Conservation (phyloP, 2,113 vertebrate genomes). For the Ictalurus furcatus region DNA sequence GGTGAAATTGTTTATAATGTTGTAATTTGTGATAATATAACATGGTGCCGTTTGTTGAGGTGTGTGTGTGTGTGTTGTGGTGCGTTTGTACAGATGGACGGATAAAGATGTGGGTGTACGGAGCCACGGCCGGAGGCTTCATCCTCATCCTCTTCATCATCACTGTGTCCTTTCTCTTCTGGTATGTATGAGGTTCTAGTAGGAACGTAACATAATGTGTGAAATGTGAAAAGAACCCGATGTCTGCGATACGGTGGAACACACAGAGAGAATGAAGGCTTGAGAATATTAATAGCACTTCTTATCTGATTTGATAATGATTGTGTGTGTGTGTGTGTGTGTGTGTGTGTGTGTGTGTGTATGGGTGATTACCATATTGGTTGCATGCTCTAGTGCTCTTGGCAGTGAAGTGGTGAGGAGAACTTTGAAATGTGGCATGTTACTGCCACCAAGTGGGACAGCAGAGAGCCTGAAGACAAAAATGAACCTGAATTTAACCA, state of each 20-base stretch:
- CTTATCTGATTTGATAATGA: constrained; percentile 29
- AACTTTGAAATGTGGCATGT: neutral
- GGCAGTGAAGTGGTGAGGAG: neutral
- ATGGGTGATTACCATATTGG: neutral
- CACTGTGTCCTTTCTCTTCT: constrained; percentile 88
- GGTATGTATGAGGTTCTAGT: constrained; percentile 77
- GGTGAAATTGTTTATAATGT: neutral
- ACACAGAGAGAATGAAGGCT: neutral
- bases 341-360: neutral
- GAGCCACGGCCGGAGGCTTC: constrained; percentile 86
- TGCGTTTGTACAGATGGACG: constrained; percentile 85
- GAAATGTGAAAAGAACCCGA: neutral
- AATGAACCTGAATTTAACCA: neutral
- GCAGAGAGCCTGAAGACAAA: neutral
- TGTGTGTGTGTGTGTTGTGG: constrained; percentile 5
- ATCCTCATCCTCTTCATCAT: constrained; percentile 87
- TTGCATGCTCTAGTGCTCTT: neutral
- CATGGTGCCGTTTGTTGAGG: neutral
- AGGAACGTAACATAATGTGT: neutral
- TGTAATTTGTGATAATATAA: neutral
- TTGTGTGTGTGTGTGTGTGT: constrained; percentile 1
- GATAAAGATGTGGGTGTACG: constrained; percentile 96
- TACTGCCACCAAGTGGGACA: constrained; percentile 45
- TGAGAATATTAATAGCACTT: constrained; percentile 25
- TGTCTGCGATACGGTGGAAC: neutral